These are phyloP conservation scores for Chrysemys picta DNA, from an alignment of 2,113 vertebrate genomes.

Conservation along the genomic window DNA sequence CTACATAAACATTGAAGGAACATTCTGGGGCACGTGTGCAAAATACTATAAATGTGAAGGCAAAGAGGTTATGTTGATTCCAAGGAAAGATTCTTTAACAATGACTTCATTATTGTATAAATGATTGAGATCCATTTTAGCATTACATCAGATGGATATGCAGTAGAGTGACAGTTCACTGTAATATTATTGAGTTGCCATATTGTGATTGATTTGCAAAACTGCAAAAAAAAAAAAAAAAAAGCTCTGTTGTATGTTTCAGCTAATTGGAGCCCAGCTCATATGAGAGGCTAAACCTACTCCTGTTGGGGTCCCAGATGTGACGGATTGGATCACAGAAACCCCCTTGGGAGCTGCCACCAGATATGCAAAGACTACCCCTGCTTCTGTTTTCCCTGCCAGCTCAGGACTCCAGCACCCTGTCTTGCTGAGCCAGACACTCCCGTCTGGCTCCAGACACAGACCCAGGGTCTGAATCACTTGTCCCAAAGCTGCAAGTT, in stretches of 20 bases:
- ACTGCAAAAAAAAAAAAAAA: neutral
- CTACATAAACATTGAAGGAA: neutral
- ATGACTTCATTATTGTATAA: neutral
- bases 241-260: neutral
- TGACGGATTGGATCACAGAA: no score
- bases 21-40: neutral
- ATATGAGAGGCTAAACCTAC: neutral
- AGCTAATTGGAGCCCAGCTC: neutral
- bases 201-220: neutral
- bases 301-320: neutral
- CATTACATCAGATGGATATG: neutral
- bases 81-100: neutral
- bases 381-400: no score
- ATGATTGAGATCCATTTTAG: neutral
- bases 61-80: neutral
- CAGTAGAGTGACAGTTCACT: neutral
- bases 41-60: neutral
- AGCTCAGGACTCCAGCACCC: no score
- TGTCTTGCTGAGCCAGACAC: no score
- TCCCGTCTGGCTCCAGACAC: no score
- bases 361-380: no score
- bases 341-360: no score
- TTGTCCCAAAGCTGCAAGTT: no score
- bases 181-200: neutral
- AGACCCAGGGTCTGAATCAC: no score